Conservation (phyloP, 2,888 invertebrate species). For the Tiliacea citrago region DNA sequence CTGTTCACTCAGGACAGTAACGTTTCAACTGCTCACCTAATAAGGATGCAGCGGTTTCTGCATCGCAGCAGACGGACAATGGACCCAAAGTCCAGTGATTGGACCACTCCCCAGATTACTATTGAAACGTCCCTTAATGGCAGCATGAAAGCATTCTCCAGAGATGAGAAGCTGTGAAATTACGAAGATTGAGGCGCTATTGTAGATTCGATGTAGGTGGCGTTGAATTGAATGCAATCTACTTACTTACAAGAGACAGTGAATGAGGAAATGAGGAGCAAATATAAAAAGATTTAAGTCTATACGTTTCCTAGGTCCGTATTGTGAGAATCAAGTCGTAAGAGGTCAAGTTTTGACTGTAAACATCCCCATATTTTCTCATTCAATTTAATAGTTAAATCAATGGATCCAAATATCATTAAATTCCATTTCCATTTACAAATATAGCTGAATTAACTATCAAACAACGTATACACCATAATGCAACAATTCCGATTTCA, state of each 20-base stretch:
- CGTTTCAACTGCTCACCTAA: slow-evolving; percentile 41
- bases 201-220: slow-evolving; percentile 48
- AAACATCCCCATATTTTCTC: background rate
- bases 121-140: slow-evolving; percentile 71
- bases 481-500: background rate
- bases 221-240: slow-evolving; percentile 47
- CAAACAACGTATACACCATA: background rate
- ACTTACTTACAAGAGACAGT: slow-evolving; percentile 18
- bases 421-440: background rate
- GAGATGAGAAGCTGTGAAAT: slow-evolving; percentile 64
- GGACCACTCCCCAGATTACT: slow-evolving; percentile 76
- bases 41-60: slow-evolving; percentile 54
- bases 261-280: background rate
- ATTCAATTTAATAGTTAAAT: background rate
- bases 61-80: slow-evolving; percentile 64
- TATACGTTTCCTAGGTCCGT: background rate
- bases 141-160: slow-evolving; percentile 63
- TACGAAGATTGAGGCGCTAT: slow-evolving; percentile 64
- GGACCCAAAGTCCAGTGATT: slow-evolving; percentile 61
- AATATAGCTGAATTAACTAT: background rate
- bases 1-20: slow-evolving; percentile 20
- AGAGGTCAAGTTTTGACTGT: no score
- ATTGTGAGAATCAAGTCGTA: background rate
- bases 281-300: slow-evolving; percentile 1
- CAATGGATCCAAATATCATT: background rate